These are phyloP conservation scores for Bombus fervidus DNA, from an alignment of 1,140 invertebrate genomes.

Conservation along the genomic window DNA sequence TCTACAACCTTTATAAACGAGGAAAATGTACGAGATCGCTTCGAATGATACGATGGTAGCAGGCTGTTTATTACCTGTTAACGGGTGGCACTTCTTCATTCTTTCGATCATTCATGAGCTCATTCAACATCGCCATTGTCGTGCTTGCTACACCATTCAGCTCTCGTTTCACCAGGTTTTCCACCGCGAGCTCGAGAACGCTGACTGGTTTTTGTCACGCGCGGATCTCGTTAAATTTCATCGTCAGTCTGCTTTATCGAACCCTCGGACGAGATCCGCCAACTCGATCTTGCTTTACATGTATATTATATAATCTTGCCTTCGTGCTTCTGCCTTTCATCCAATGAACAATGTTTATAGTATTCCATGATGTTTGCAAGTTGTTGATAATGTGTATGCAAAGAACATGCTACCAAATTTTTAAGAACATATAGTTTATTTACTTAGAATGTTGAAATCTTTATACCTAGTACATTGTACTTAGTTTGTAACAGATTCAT, in stretches of 20 bases:
- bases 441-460: neutral
- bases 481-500: too few species aligned
- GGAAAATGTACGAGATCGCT: constrained; percentile 20
- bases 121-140: constrained; percentile 47
- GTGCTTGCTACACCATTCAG: constrained; percentile 42
- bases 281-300: constrained; percentile 22
- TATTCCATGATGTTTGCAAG: neutral
- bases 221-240: constrained; percentile 50
- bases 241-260: constrained; percentile 44
- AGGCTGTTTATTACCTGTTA: constrained; percentile 49
- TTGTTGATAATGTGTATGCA: neutral
- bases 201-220: constrained; percentile 48
- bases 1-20: constrained; percentile 3
- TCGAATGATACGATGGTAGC: constrained; percentile 20
- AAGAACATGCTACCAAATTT: neutral
- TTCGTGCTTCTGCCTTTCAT: neutral
- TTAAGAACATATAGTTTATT: neutral
- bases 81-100: constrained; percentile 45
- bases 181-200: neutral
- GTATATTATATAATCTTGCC: constrained; percentile 32
- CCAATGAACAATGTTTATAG: neutral
- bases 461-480: neutral
- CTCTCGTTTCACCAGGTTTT: constrained; percentile 50
- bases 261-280: constrained; percentile 18
- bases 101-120: constrained; percentile 46